A percentile compares a stretch with the other conserved stretches of the same genome.
phyloP scores from a whole-genome alignment of 2,888 invertebrate genomes.

The Ceraclea dissimilis region DNA sequence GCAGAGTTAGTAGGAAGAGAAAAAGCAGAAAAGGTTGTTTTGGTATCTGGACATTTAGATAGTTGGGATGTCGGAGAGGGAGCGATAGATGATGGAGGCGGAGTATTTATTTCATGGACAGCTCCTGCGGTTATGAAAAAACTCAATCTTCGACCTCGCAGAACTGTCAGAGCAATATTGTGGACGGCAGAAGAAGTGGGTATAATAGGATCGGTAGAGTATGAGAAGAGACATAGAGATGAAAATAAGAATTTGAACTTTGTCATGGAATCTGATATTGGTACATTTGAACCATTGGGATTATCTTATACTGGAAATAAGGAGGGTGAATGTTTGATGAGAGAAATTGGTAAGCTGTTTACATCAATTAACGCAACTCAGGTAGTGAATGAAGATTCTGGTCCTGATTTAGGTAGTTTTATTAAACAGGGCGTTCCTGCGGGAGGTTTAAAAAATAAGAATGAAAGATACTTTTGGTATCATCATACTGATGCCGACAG shows the following conservation, averaged over 20 bases:
- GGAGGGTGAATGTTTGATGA: slow-evolving; percentile 51
- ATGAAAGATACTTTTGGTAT: slow-evolving; percentile 51
- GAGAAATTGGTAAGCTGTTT: slow-evolving; percentile 51
- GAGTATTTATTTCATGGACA: slow-evolving; percentile 63
- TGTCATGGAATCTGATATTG: slow-evolving; percentile 66
- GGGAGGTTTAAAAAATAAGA: slow-evolving; percentile 51
- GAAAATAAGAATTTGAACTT: slow-evolving; percentile 49
- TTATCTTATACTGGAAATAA: slow-evolving; percentile 50
- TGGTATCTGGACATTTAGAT: slow-evolving; percentile 67
- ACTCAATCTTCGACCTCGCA: slow-evolving; percentile 50
- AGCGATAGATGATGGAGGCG: slow-evolving; percentile 73
- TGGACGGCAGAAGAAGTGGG: slow-evolving; percentile 69
- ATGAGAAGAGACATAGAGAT: slow-evolving; percentile 45
- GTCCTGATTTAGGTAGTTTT: slow-evolving; percentile 57
- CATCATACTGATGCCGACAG: slow-evolving; percentile 64
- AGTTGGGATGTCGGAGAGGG: slow-evolving; percentile 73
- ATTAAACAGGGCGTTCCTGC: slow-evolving; percentile 52
- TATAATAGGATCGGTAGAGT: slow-evolving; percentile 50
- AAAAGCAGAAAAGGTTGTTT: slow-evolving; percentile 38
- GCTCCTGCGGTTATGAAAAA: slow-evolving; percentile 53
- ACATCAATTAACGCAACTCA: slow-evolving; percentile 50
- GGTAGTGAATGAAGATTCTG: slow-evolving; percentile 41
- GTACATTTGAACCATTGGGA: slow-evolving; percentile 58
- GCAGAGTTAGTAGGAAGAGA: slow-evolving; percentile 49
- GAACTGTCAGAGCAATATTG: slow-evolving; percentile 56